These are phyloP conservation scores for Oryzias javanicus DNA, from an alignment of 2,113 vertebrate species.

Conservation along the genomic window DNA sequence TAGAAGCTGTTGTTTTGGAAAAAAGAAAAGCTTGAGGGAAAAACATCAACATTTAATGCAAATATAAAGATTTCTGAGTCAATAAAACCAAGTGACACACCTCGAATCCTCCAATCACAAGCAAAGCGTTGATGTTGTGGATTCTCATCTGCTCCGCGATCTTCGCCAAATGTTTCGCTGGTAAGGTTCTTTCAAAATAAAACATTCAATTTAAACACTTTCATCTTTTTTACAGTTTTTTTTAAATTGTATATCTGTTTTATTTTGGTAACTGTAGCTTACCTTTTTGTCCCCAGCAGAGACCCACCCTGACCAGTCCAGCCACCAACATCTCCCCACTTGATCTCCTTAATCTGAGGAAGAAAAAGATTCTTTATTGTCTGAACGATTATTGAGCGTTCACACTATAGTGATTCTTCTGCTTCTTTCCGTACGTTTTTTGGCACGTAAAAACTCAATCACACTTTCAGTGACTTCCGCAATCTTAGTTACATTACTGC, in stretches of 20 bases:
- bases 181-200: conserved; percentile 78
- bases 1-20: too few relatives aligned
- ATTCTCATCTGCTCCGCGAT: conserved; percentile 87
- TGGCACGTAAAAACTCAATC: too few relatives aligned
- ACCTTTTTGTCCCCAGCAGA: conserved; percentile 95
- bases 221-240: not conserved
- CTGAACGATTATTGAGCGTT: too few relatives aligned
- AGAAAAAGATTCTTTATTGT: not conserved
- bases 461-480: too few relatives aligned
- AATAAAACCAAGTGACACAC: conserved; percentile 54
- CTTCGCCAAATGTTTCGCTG: conserved; percentile 82
- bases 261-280: conserved; percentile 16
- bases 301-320: conserved; percentile 98
- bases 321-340: conserved; percentile 91
- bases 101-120: conserved; percentile 96
- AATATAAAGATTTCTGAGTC: too few relatives aligned
- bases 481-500: too few relatives aligned
- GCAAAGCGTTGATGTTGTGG: conserved; percentile 85
- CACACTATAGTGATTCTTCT: too few relatives aligned
- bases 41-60: too few relatives aligned
- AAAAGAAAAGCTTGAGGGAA: too few relatives aligned
- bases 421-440: too few relatives aligned
- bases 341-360: conserved; percentile 88
- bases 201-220: not conserved
- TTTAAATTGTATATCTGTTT: not conserved